Evolutionary conservation across 2,888 invertebrate genomes (phyloP).

Genomic region (Campoletis raptor): DNA sequence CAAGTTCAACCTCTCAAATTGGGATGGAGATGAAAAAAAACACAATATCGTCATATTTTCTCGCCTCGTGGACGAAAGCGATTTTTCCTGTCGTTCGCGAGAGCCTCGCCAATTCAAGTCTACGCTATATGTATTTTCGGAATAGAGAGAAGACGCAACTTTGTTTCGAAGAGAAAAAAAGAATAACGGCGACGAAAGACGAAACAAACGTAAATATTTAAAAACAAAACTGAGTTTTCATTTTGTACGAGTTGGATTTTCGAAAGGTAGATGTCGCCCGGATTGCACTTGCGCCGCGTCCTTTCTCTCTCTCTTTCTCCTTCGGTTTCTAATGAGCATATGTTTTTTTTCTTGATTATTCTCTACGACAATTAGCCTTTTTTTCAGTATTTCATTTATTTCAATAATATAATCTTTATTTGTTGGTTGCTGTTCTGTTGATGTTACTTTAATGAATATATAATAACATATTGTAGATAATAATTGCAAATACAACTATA

Average conservation of each 20-base stretch:
- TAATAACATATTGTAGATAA: slow-evolving; percentile 77
- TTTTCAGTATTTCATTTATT: slow-evolving; percentile 53
- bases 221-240: not conserved
- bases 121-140: slow-evolving; percentile 24
- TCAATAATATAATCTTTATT: slow-evolving; percentile 73
- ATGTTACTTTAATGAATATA: slow-evolving; percentile 74
- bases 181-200: slow-evolving; percentile 1
- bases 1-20: not conserved
- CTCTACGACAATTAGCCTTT: slow-evolving; percentile 61
- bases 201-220: not conserved
- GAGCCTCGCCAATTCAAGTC: slow-evolving; percentile 58
- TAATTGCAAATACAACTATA: slow-evolving; percentile 82
- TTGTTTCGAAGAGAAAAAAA: slow-evolving; percentile 7
- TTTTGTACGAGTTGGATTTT: slow-evolving; percentile 27
- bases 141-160: slow-evolving; percentile 38
- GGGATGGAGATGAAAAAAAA: not conserved
- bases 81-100: slow-evolving; percentile 55
- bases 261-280: not conserved
- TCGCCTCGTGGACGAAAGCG: slow-evolving; percentile 43
- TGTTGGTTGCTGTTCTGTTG: slow-evolving; percentile 58
- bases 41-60: not conserved
- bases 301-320: slow-evolving; percentile 17
- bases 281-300: slow-evolving; percentile 2
- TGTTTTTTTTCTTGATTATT: slow-evolving; percentile 56
- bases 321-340: slow-evolving; percentile 36